Evolutionary conservation across 2,113 vertebrate genomes (phyloP).

Genomic region (Platichthys flesus): DNA sequence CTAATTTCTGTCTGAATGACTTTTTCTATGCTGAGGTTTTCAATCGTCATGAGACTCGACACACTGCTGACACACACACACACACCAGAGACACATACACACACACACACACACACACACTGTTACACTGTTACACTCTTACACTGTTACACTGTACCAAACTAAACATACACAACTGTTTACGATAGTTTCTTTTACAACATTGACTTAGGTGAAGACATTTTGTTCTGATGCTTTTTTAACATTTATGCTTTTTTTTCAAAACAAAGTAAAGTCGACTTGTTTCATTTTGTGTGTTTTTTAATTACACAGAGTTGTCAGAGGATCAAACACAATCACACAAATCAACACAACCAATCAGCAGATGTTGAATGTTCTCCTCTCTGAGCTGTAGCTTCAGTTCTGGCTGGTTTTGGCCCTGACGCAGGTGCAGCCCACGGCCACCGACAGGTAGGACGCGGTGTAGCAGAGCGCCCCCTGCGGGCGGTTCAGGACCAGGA

Average conservation of each 20-base stretch:
- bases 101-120: conserved; percentile 1
- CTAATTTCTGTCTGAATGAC: conserved; percentile 46
- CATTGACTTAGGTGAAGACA: too few relatives aligned
- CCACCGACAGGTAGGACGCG: conserved; percentile 41
- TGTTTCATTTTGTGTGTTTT: not conserved
- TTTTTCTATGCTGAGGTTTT: conserved; percentile 42
- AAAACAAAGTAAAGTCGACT: too few relatives aligned
- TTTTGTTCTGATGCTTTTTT: too few relatives aligned
- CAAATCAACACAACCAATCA: not conserved
- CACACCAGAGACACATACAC: not conserved
- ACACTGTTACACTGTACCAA: too few relatives aligned
- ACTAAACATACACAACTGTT: too few relatives aligned
- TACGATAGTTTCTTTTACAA: too few relatives aligned
- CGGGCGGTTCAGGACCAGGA: conserved; percentile 66
- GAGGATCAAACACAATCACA: not conserved
- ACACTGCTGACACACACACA: conserved; percentile 1
- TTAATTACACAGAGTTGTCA: not conserved
- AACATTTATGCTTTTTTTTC: too few relatives aligned
- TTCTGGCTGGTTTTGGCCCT: not conserved
- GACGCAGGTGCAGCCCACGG: conserved; percentile 77
- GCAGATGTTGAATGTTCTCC: not conserved
- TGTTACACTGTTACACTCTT: too few relatives aligned
- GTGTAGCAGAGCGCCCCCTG: conserved; percentile 47
- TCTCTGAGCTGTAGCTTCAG: not conserved
- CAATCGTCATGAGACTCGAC: conserved; percentile 50